These are phyloP conservation scores for Scaptomyza pallida DNA, from an alignment of 1,140 invertebrate species.

Conservation along the genomic window DNA sequence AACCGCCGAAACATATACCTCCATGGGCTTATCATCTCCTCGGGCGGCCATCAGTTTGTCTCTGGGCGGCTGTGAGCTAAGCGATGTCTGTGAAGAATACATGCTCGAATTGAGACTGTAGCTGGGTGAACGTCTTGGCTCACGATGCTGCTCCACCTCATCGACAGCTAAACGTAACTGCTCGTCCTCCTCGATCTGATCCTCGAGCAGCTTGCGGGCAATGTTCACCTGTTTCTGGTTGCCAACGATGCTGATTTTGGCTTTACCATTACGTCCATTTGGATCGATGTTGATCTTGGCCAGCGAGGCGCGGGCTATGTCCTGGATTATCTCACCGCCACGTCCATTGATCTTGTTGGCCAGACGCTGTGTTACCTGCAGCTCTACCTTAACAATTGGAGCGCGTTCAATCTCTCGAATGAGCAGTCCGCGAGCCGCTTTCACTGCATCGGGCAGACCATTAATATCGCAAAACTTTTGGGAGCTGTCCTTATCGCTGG, in stretches of 20 bases:
- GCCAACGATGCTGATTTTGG: slow-evolving; percentile 86
- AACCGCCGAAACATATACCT: slow-evolving; percentile 93
- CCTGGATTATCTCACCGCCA: slow-evolving; percentile 88
- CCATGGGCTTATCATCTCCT: slow-evolving; percentile 86
- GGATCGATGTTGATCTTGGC: slow-evolving; percentile 76
- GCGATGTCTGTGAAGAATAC: slow-evolving; percentile 78
- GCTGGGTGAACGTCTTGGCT: slow-evolving; percentile 84
- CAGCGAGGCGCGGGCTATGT: slow-evolving; percentile 86
- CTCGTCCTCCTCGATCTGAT: slow-evolving; percentile 86
- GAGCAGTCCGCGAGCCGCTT: slow-evolving; percentile 89
- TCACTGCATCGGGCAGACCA: slow-evolving; percentile 87
- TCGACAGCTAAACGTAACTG: slow-evolving; percentile 84
- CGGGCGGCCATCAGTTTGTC: slow-evolving; percentile 80
- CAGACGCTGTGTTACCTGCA: slow-evolving; percentile 87
- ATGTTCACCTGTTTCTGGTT: slow-evolving; percentile 86
- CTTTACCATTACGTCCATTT: slow-evolving; percentile 71
- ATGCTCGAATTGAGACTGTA: slow-evolving; percentile 67
- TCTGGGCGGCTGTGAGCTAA: slow-evolving; percentile 67
- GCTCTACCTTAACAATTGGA: slow-evolving; percentile 87
- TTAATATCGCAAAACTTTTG: slow-evolving; percentile 87
- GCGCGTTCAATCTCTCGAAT: slow-evolving; percentile 89
- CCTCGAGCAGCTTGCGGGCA: slow-evolving; percentile 86
- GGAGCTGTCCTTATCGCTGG: slow-evolving; percentile 84
- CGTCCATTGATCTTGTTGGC: slow-evolving; percentile 89
- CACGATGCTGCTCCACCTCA: slow-evolving; percentile 84